Conservation (phyloP, 2,113 vertebrate species). For the Coregonus clupeaformis region DNA sequence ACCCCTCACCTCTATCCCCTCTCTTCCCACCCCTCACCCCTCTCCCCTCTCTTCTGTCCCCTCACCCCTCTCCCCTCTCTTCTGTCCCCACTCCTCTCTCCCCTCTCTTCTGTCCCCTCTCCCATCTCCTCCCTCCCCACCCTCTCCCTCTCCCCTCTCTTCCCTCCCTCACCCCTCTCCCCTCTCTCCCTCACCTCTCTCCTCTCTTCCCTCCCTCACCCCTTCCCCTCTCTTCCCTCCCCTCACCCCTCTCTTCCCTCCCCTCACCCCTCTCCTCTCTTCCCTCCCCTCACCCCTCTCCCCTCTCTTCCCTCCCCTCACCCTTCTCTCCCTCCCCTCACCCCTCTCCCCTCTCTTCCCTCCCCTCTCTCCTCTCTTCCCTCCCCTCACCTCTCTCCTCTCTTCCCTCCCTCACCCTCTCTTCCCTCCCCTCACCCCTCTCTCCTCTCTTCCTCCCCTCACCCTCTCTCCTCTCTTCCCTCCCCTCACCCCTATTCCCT, state of each 20-base stretch:
- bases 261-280: neutral
- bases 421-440: neutral
- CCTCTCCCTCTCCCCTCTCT: neutral
- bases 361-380: neutral
- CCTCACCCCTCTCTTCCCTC: neutral
- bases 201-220: no score
- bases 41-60: neutral
- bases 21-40: no score
- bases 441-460: neutral
- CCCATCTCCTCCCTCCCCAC: neutral
- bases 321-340: neutral
- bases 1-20: no score
- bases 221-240: no score
- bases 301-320: no score
- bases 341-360: neutral
- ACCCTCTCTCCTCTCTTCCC: no score
- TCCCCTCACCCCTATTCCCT: no score
- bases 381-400: neutral
- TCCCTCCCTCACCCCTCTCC: neutral
- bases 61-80: neutral
- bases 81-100: neutral
- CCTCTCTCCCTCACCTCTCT: neutral
- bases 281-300: no score
- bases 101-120: neutral
- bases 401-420: neutral